Conservation (phyloP, 2,113 vertebrate genomes). For the Donacobius atricapilla region DNA sequence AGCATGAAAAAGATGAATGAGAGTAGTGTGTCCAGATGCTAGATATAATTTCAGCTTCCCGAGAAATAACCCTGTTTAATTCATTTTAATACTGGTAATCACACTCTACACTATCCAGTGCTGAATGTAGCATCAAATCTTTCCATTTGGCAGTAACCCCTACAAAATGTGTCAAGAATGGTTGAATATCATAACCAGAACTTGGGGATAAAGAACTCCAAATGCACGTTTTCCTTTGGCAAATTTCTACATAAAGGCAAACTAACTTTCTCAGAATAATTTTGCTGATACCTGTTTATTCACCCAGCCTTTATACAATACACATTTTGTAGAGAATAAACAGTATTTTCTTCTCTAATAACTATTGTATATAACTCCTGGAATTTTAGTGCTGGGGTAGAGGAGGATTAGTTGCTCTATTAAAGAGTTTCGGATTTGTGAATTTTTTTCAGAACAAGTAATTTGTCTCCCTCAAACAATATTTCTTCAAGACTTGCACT, state of each 20-base stretch:
- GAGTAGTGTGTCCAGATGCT: not conserved
- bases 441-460: not conserved
- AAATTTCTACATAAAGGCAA: not conserved
- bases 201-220: not conserved
- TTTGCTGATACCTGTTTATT: not conserved
- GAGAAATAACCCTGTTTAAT: not conserved
- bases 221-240: not conserved
- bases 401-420: not conserved
- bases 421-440: not conserved
- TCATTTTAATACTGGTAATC: not conserved
- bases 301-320: not conserved
- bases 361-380: fast-evolving
- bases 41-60: not conserved
- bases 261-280: not conserved
- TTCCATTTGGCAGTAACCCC: not conserved
- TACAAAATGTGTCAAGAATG: not conserved
- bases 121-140: not conserved
- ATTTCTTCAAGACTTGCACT: not conserved
- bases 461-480: not conserved
- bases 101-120: not conserved
- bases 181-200: not conserved
- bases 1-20: not conserved
- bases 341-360: not conserved
- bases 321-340: not conserved
- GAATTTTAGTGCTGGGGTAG: not conserved